A percentile compares a stretch with the other conserved stretches of the same genome.
These are phyloP conservation scores for Synergus laeviventris DNA, from an alignment of 2,888 invertebrate genomes.

Conservation along the genomic window DNA sequence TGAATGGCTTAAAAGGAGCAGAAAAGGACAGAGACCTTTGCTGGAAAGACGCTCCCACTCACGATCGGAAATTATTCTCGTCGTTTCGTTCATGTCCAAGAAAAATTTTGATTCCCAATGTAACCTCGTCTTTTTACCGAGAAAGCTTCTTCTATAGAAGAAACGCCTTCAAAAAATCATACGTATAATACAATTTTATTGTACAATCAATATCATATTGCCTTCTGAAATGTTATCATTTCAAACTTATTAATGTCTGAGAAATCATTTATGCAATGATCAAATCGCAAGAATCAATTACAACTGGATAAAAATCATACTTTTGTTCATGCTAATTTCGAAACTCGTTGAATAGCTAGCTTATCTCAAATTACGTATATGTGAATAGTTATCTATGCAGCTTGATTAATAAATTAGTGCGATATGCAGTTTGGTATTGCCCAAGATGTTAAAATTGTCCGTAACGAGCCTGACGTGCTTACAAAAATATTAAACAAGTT, in stretches of 20 bases:
- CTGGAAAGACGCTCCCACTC: constrained; percentile 54
- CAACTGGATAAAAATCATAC: neutral
- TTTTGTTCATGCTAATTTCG: constrained; percentile 14
- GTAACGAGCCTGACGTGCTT: constrained; percentile 4
- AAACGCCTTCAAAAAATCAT: neutral
- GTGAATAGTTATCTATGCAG: neutral
- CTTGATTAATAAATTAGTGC: constrained; percentile 12
- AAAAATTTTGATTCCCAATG: constrained; percentile 43
- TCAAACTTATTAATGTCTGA: neutral
- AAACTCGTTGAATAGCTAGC: neutral
- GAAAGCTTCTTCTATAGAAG: neutral
- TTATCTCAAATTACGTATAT: constrained; percentile 4
- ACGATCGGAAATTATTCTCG: constrained; percentile 53
- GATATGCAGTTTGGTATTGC: neutral
- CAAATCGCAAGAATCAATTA: neutral
- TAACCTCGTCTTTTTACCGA: neutral
- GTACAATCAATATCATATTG: too few species aligned
- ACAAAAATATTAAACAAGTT: constrained; percentile 27
- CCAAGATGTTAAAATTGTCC: constrained; percentile 23
- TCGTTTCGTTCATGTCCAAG: constrained; percentile 49
- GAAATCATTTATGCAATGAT: neutral
- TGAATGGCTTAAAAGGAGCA: constrained; percentile 48
- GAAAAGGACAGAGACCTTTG: constrained; percentile 53
- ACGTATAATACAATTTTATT: neutral
- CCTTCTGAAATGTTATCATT: too few species aligned